Evolutionary conservation across 2,797 vertebrate species (phyloP).

Genomic region (Gymnocypris eckloni): DNA sequence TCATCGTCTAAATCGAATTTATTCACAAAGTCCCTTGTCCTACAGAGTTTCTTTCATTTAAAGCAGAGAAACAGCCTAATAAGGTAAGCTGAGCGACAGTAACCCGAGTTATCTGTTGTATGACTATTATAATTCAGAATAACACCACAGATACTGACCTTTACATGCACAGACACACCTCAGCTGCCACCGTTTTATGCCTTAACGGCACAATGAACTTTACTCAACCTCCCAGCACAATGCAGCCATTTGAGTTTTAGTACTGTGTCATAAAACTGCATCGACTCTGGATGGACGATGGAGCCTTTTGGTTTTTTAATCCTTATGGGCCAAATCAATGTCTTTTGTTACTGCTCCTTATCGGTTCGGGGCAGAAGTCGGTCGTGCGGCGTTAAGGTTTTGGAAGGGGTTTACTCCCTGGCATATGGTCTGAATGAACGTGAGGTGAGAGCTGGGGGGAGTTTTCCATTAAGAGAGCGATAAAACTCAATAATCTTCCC

Average conservation of each 20-base stretch:
- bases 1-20: conserved; percentile 1
- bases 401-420: conserved; percentile 42
- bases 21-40: conserved; percentile 24
- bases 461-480: conserved; percentile 59
- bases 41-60: conserved; percentile 24
- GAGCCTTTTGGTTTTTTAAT: conserved; percentile 47
- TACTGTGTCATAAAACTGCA: conserved; percentile 38
- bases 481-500: conserved; percentile 66
- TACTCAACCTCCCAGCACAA: conserved; percentile 29
- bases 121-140: conserved; percentile 23
- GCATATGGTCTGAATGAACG: conserved; percentile 46
- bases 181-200: conserved; percentile 29
- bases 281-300: conserved; percentile 11
- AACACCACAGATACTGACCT: conserved; percentile 4
- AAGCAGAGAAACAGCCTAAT: conserved; percentile 6
- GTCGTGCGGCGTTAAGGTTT: conserved; percentile 26
- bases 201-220: conserved; percentile 34
- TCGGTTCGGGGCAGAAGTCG: conserved; percentile 48
- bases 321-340: conserved; percentile 52
- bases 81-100: neutral
- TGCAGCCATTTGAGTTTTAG: conserved; percentile 41
- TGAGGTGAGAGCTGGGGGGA: conserved; percentile 13
- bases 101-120: conserved; percentile 6
- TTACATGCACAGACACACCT: conserved; percentile 2
- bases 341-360: conserved; percentile 54